Evolutionary conservation across 2,888 invertebrate species (phyloP), one percentile per base, ranked within the genome.

Genomic region (Heteromurus nitidus): DNA sequence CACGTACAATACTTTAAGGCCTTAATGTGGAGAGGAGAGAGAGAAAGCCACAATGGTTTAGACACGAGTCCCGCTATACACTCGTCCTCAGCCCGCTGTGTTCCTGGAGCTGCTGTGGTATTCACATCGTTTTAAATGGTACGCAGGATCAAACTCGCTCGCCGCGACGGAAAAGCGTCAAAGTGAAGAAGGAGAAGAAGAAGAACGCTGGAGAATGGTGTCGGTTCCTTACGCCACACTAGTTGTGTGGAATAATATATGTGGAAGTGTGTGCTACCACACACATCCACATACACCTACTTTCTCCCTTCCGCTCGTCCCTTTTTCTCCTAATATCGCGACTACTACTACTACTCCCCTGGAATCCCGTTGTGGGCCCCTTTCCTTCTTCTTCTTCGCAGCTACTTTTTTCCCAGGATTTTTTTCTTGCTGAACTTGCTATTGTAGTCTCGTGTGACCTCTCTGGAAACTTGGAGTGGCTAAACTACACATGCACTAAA

Each of bases 361-460:
- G 30, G 55, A 79, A 62, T 80, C 80, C 72, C 80, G 58, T 72
- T 72, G 65, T 80, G 80, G 80, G 65, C 72, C 77, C 62, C 42
- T 44, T 58, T 64, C 62, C 60, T 80, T 64, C 80, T 58, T 53
- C 22, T 60, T 44, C 68, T 60, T 62, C 18, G 5, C 18, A 36
- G 31, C 36, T 67, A 22, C 18, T 76, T 55, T 30, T 62, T 68
- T 76, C 62, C 68, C 24, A 58, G 28, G 22, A 2, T 3, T 24
- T 22, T 22, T 7, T 22, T 55, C 44, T 28, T 67, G 67, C 75
- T 75, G 67, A 75, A 67, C 55, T 44, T 30, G 53, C 47, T 55
- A 11, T 44, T 67, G 67, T 44, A 50, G 22, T 73, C 64, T 62
- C 62, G 24, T 28, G 75, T 67, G 75, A 75, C 67, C 44, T 67